Evolutionary conservation across 1,140 invertebrate genomes (phyloP).

Genomic region (Charaxes varanes): DNA sequence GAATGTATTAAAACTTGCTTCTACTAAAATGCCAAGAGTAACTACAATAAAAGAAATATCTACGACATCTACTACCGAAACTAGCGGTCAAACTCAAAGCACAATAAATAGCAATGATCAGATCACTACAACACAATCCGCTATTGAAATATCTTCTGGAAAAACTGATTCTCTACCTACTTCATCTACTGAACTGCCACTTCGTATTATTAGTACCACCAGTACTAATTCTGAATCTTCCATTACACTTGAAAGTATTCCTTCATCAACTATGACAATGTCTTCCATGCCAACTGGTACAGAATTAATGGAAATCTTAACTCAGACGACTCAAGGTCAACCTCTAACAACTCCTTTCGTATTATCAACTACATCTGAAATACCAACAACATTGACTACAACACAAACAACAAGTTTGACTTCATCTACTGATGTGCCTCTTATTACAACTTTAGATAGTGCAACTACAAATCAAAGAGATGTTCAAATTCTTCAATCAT

Average conservation of each 20-base stretch:
- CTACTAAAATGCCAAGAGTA: conserved; percentile 39
- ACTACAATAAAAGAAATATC: conserved; percentile 32
- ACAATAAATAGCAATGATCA: conserved; percentile 27
- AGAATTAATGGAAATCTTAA: neutral
- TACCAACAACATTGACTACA: conserved; percentile 16
- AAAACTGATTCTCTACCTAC: too few relatives aligned
- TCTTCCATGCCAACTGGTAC: conserved; percentile 13
- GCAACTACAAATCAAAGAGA: conserved; percentile 24
- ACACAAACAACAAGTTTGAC: conserved; percentile 18
- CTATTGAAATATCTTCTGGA: conserved; percentile 14
- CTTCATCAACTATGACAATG: conserved; percentile 17
- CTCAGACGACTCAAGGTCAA: neutral
- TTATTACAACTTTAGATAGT: conserved; percentile 20
- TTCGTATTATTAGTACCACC: too few relatives aligned
- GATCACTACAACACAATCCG: conserved; percentile 30
- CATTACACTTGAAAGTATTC: too few relatives aligned
- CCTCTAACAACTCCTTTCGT: neutral
- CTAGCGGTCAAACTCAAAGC: conserved; percentile 35
- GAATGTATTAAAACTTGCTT: conserved; percentile 63
- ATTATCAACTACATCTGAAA: conserved; percentile 16
- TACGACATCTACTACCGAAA: conserved; percentile 36
- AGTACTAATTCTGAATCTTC: too few relatives aligned
- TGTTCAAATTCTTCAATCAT: conserved; percentile 37
- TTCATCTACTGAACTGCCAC: too few relatives aligned
- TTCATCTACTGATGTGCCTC: conserved; percentile 7